Conservation (phyloP, 1,140 invertebrate genomes). For the Muscidifurax raptorellus region DNA sequence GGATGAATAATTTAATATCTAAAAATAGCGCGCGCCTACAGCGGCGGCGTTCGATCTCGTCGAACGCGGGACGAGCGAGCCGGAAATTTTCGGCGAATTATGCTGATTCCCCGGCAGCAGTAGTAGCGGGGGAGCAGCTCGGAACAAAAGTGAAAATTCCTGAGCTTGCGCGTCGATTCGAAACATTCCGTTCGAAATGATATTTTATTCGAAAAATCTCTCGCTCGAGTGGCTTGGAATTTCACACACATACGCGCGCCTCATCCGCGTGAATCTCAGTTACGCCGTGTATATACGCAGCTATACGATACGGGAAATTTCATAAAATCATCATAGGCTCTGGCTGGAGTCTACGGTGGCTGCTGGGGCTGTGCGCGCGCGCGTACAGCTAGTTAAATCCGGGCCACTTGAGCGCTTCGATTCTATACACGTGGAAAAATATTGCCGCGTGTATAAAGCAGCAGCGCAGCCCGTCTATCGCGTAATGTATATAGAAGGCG, state of each 20-base stretch:
- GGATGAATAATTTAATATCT: not conserved
- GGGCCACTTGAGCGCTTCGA: not conserved
- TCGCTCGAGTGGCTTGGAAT: not conserved
- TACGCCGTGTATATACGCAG: too few relatives aligned
- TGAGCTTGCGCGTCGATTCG: not conserved
- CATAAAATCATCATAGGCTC: too few relatives aligned
- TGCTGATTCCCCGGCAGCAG: not conserved
- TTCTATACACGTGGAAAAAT: not conserved
- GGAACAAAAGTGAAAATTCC: not conserved
- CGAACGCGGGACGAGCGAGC: not conserved
- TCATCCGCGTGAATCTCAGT: too few relatives aligned
- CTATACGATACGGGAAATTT: too few relatives aligned
- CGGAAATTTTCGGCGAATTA: conserved; percentile 10
- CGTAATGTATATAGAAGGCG: not conserved
- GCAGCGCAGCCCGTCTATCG: not conserved
- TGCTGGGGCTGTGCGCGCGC: too few relatives aligned
- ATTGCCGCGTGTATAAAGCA: not conserved
- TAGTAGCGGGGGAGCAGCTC: not conserved
- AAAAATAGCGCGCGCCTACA: not conserved
- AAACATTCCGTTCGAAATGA: not conserved
- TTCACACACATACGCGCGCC: not conserved
- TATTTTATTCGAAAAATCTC: conserved; percentile 13
- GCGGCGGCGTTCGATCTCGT: not conserved
- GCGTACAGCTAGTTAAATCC: conserved; percentile 1
- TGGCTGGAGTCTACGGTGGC: too few relatives aligned